Percentiles rank a stretch among this genome's conserved stretches.
phyloP scores from a whole-genome alignment of 2,113 vertebrate genomes.

The Microcebus tavaratra region DNA sequence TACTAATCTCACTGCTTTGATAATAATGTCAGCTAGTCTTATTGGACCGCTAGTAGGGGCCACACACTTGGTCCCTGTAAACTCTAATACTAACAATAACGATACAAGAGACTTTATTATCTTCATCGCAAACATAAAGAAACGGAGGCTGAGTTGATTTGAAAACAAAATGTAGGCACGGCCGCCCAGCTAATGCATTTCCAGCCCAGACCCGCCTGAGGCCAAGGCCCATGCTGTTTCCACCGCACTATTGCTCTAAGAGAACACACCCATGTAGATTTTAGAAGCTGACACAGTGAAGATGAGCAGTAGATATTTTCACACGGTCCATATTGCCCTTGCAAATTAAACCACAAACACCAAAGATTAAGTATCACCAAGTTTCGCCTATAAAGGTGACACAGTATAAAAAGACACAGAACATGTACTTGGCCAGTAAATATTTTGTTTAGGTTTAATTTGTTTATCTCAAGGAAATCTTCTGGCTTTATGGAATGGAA shows the following conservation, averaged over 20 bases:
- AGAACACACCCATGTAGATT: background rate
- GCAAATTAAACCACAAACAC: background rate
- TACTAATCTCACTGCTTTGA: background rate
- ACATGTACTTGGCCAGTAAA: background rate
- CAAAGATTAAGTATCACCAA: background rate
- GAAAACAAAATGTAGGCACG: background rate
- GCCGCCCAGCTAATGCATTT: background rate
- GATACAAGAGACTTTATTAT: background rate
- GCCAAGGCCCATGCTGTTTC: background rate
- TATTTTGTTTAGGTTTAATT: background rate
- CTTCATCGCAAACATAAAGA: background rate
- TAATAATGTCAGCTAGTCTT: background rate
- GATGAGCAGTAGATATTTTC: background rate
- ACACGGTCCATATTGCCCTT: background rate
- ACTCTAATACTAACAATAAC: background rate
- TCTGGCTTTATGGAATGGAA: background rate
- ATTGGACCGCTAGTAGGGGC: background rate
- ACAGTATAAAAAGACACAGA: background rate
- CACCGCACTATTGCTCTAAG: fast-evolving
- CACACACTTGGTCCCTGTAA: background rate
- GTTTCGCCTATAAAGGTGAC: background rate
- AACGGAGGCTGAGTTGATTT: background rate
- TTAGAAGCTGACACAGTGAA: background rate
- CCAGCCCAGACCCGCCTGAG: background rate
- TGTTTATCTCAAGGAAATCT: background rate